Percentiles rank a stretch among this genome's conserved stretches.
phyloP scores from a whole-genome alignment of 2,113 vertebrate genomes.

The Plecturocebus donacophilus region DNA sequence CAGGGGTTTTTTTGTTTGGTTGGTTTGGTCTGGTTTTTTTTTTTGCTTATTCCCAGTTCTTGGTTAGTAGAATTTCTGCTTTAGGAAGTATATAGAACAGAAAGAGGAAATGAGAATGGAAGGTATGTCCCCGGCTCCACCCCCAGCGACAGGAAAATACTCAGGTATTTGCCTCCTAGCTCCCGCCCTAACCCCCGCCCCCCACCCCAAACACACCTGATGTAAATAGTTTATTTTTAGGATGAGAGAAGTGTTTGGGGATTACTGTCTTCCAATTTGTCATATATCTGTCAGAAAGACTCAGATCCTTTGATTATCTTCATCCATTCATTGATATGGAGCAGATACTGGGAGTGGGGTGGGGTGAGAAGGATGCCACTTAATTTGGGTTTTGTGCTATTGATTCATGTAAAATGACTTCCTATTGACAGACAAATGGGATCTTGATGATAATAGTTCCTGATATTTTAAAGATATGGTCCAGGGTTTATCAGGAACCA shows the following conservation, averaged over 20 bases:
- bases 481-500: background rate
- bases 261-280: background rate
- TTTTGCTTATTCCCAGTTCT: background rate
- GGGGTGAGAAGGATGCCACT: background rate
- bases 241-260: background rate
- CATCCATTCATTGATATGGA: background rate
- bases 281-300: background rate
- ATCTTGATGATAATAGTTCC: conserved; percentile 26
- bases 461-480: background rate
- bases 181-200: too few species aligned
- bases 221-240: conserved; percentile 1
- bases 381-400: background rate
- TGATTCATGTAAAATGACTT: background rate
- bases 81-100: background rate
- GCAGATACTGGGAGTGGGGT: background rate
- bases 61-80: background rate
- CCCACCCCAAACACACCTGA: background rate
- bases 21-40: background rate
- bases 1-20: background rate
- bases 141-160: background rate
- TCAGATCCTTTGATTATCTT: background rate
- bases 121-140: background rate
- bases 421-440: background rate
- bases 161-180: background rate
- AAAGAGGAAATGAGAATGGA: background rate